Base-by-base conservation (phyloP, 2,888 invertebrate species). In the Amiota communis region DNA sequence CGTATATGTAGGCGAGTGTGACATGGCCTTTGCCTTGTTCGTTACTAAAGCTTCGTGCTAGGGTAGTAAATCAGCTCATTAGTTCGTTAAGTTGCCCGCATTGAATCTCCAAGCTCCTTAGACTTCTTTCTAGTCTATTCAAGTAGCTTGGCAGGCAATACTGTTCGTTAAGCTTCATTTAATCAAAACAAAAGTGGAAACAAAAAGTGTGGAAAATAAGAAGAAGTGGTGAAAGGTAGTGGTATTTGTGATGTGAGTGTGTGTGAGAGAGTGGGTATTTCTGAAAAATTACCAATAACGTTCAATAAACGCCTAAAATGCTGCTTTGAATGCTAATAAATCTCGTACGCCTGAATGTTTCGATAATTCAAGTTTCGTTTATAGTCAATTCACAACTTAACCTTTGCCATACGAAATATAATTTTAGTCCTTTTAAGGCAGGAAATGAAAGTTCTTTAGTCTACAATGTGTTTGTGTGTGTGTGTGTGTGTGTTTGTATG, bases 11-110 rank as follows among this genome's bases (percentile, higher is more conserved):
- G 23, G 64, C 11, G 57, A 48, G 20, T 59, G 59, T 20, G 15
- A 53, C 70, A 71, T 73, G 74, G 71, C 75, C 73, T 74, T 74
- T 76, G 77, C 70, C 79, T 65, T 59, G 70, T 59, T 57, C 67
- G 59, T 17, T 59, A 11, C 4, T 67, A 9, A n/a, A 72, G 76
- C 77, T 80, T 59, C 75, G 81, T 82, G 72, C 23, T 75, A 79
- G 87, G 87, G 81, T 80, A 81, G 86, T 86, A 87, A 87, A 87
- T 86, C 87, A 87, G 81, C 86, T 86, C 87, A 86, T 87, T 86
- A 86, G 87, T 81, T 75, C 72, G 74, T 76, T 81, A 84, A 80
- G 82, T 84, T 80, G 77, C 47, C 48, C 56, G 72, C 79, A 76
- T 77, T 67, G 64, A 63, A 71, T 51, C n/a, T 46, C 46, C 57